These are phyloP conservation scores for Sinocyclocheilus maitianheensis DNA, from an alignment of 2,113 vertebrate species.

Conservation along the genomic window DNA sequence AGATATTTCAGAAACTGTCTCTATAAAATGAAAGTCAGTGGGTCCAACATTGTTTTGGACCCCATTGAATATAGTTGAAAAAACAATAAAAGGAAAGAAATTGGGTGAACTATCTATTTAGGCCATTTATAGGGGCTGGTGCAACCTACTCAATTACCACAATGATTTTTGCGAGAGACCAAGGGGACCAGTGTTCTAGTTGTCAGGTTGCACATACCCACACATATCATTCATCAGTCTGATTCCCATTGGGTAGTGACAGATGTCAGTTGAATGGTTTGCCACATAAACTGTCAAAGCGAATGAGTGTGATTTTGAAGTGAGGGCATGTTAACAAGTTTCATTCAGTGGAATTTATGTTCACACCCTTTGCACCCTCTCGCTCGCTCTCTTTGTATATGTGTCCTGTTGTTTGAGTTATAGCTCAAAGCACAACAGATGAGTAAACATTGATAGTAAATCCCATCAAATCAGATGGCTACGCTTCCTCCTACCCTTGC, in stretches of 20 bases:
- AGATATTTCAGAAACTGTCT: neutral
- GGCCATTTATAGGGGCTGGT: neutral
- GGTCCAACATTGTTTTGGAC: neutral
- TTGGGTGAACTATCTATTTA: neutral
- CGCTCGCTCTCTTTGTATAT: neutral
- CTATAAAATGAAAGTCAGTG: neutral
- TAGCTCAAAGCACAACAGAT: conserved; percentile 48
- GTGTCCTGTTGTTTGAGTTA: conserved; percentile 42
- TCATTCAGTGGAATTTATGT: conserved; percentile 30
- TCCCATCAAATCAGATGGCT: conserved; percentile 43
- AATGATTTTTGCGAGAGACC: neutral
- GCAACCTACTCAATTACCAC: neutral
- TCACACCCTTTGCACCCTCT: conserved; percentile 17
- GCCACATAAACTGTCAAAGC: conserved; percentile 13
- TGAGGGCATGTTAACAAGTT: conserved; percentile 10
- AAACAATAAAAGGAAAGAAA: neutral
- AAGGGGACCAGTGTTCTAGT: neutral
- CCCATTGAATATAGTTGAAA: neutral
- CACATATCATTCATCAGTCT: neutral
- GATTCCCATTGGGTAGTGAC: neutral
- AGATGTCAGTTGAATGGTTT: conserved; percentile 31
- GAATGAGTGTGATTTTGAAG: conserved; percentile 22
- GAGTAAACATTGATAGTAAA: conserved; percentile 51
- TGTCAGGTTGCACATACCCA: conserved; percentile 11
- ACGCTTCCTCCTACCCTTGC: neutral